Evolutionary conservation across 2,113 vertebrate genomes (phyloP).

Genomic region (Andinoacara biseriatus): DNA sequence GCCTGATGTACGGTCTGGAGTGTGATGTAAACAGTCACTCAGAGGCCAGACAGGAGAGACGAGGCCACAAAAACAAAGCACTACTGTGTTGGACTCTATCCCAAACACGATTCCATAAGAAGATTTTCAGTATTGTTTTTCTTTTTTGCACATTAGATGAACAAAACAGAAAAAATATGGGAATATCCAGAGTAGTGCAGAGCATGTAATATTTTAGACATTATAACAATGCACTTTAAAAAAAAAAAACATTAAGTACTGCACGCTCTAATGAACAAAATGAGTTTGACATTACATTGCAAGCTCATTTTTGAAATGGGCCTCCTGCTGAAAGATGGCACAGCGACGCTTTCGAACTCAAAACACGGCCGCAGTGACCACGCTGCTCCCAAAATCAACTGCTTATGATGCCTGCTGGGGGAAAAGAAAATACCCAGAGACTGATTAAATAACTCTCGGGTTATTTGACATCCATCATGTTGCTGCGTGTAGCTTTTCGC

Average conservation of each 20-base stretch:
- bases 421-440: slow-evolving; percentile 44
- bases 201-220: not conserved
- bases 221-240: not conserved
- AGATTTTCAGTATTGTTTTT: not conserved
- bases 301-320: slow-evolving; percentile 12
- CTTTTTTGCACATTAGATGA: not conserved
- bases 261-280: not conserved
- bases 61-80: not conserved
- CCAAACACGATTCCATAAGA: not conserved
- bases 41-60: not conserved
- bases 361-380: not conserved
- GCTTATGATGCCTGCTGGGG: slow-evolving; percentile 18
- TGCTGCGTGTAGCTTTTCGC: not conserved
- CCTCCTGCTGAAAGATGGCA: slow-evolving; percentile 16
- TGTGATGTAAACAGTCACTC: slow-evolving; percentile 40
- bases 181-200: not conserved
- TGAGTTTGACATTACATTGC: not conserved
- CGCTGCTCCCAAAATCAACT: slow-evolving; percentile 32
- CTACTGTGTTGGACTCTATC: not conserved
- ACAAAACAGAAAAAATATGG: not conserved
- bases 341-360: not conserved
- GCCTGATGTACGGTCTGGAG: slow-evolving; percentile 17
- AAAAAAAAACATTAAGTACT: not conserved
- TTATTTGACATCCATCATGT: not conserved
- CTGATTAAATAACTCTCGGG: slow-evolving; percentile 18